Conservation (phyloP, 2,113 vertebrate genomes). For the Sialia sialis region DNA sequence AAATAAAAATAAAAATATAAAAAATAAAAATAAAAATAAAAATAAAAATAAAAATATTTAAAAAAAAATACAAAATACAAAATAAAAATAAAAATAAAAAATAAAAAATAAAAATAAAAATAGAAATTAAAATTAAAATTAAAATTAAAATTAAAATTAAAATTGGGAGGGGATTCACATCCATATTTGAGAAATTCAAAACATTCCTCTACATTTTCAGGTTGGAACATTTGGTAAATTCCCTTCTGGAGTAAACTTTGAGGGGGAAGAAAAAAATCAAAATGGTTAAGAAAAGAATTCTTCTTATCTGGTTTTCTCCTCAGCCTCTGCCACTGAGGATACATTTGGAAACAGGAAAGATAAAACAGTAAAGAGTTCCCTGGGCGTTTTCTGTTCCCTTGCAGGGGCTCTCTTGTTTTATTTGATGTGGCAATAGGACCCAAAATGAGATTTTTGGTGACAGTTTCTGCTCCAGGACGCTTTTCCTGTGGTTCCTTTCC, state of each 20-base stretch:
- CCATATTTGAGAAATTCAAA: neutral
- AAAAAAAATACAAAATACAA: neutral
- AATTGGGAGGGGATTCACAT: neutral
- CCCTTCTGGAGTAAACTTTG: neutral
- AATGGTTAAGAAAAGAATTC: neutral
- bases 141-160: neutral
- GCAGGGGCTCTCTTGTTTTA: neutral
- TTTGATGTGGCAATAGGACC: neutral
- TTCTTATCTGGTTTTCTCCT: neutral
- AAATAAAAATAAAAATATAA: neutral
- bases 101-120: too few relatives aligned
- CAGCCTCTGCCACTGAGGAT: neutral
- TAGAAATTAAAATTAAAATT: too few relatives aligned
- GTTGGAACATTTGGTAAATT: neutral
- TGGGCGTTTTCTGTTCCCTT: neutral
- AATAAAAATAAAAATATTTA: too few relatives aligned
- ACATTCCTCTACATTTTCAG: neutral
- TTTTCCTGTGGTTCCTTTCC: neutral
- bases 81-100: neutral
- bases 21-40: too few relatives aligned
- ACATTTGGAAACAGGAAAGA: neutral
- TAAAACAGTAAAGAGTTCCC: neutral
- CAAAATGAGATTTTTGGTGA: neutral
- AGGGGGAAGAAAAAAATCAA: neutral
- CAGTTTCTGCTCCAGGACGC: neutral